Evolutionary conservation across 2,797 vertebrate species (phyloP), one percentile per base, ranked within the genome.

Genomic region (Cirrhinus mrigala): DNA sequence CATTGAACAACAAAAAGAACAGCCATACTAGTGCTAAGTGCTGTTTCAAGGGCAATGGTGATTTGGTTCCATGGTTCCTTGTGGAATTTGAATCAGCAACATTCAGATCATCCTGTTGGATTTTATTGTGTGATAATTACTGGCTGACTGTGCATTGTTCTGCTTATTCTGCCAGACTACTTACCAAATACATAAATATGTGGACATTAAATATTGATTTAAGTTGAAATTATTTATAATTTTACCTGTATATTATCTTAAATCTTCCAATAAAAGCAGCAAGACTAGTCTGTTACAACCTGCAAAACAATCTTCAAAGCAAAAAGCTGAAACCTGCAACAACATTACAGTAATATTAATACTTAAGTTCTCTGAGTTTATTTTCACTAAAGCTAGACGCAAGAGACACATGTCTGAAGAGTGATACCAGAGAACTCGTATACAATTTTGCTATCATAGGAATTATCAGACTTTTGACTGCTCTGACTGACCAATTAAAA

Each of bases 51-150:
- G 70, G 48, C 15, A 27, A 18, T 52, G 48, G 15, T 33, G 27
- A 66, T 33, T 37, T 37, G 33, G 16, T 29, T 52, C 52, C 16
- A 29, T 3, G 0, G 24, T 52, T 52, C 24, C 24, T 74, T 29
- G 1, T 50, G 71, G 46, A 15, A 29, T 8, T 50, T 50, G 46
- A 50, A 74, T 50, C 71, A 52, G 71, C 16, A 52, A 29, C 24
- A 74, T 52, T 74, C 71, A 29, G 46, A 74, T 50, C 46, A 73
- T 73, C 44, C 24, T 74, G 46, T 50, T 50, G 16, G 71, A 48
- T 50, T 74, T 74, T 29, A 71, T 7, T 16, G 48, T 50, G 46
- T 4, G 2, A 50, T 50, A 50, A 29, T 50, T 27, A 50, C n/a
- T 9, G 46, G 24, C n/a, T 50, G n/a, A 73, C 40, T 71, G 12